phyloP scores from a whole-genome alignment of 2,888 invertebrate species.

The Lasioglossum oenotherae region DNA sequence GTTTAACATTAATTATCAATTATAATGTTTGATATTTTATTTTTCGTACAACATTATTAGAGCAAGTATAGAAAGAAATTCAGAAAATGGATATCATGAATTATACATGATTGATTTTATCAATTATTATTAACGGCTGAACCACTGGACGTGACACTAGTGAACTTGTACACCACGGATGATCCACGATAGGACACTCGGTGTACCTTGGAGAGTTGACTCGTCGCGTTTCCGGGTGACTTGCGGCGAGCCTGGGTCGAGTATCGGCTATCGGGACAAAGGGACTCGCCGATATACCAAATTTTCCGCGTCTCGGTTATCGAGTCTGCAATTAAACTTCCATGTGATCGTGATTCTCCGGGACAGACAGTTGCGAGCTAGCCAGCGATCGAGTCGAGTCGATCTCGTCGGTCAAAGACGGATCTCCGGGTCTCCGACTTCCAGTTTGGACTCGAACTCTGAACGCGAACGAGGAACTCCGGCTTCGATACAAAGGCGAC shows the following conservation, averaged over 20 bases:
- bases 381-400: background rate
- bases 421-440: background rate
- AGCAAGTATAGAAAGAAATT: no score
- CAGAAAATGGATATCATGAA: no score
- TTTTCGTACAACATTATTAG: no score
- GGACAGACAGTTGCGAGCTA: background rate
- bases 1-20: no score
- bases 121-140: no score
- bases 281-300: background rate
- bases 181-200: background rate
- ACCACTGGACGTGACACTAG: background rate
- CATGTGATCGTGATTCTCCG: background rate
- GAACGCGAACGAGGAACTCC: conserved; percentile 6
- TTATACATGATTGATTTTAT: no score
- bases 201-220: background rate
- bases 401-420: background rate
- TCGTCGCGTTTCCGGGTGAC: background rate
- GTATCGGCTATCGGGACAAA: background rate
- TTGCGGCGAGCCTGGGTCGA: background rate
- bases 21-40: no score
- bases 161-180: background rate
- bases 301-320: background rate
- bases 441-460: conserved; percentile 7
- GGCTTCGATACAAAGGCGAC: conserved; percentile 29
- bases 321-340: conserved; percentile 28